Evolutionary conservation across 2,888 invertebrate species (phyloP).

Genomic region (Nematopogon swammerdamellus): DNA sequence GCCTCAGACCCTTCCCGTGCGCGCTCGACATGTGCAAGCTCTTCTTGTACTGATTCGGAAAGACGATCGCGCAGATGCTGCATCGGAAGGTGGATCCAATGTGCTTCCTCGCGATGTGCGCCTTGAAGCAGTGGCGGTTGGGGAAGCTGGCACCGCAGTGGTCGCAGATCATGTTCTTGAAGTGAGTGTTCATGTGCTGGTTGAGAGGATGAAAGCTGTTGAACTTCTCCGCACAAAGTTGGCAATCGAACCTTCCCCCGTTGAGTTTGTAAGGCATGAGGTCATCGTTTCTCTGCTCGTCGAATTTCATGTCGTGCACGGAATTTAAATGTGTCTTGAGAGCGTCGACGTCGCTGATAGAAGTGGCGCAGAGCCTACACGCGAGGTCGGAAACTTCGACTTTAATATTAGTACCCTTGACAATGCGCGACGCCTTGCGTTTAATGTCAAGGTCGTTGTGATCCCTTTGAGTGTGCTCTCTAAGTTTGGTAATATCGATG

Average conservation of each 20-base stretch:
- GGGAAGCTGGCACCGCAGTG: neutral
- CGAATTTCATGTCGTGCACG: neutral
- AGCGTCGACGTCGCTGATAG: neutral
- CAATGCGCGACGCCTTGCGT: neutral
- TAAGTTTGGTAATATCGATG: neutral
- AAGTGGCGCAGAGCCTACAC: neutral
- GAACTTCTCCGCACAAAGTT: neutral
- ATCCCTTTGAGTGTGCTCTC: neutral
- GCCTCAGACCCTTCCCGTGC: conserved; percentile 31
- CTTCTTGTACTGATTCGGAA: conserved; percentile 41
- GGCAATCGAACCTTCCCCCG: neutral
- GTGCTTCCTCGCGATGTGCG: neutral
- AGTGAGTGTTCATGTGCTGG: neutral
- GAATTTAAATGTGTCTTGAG: neutral
- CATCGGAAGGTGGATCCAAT: conserved; percentile 12
- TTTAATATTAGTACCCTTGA: neutral
- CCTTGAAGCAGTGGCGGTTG: neutral
- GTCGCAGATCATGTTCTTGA: neutral
- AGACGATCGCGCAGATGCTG: conserved; percentile 44
- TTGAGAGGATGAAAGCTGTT: neutral
- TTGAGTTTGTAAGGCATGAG: neutral
- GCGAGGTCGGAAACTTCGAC: neutral
- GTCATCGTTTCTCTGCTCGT: neutral
- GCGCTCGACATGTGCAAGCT: conserved; percentile 43
- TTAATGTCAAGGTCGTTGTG: neutral